Evolutionary conservation across 2,888 invertebrate species (phyloP), one percentile per base, ranked within the genome.

Genomic region (Rotaria socialis): DNA sequence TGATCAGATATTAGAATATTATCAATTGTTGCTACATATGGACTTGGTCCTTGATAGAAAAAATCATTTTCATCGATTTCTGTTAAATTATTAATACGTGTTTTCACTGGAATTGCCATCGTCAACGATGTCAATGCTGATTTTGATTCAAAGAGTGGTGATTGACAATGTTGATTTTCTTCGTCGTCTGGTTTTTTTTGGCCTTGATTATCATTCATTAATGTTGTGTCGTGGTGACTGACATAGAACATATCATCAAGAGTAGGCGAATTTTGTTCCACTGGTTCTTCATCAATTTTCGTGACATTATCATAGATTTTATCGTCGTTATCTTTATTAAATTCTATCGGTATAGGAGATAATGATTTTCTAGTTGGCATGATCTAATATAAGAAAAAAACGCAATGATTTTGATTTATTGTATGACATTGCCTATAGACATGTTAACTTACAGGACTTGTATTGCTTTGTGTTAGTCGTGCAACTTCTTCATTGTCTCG

Each of bases 11-110:
- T 75, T 75, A 16, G 35, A 52, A 8, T 52, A 52, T 52, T 16
- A 14, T 52, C 52, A 16, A 47, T 41, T 22, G 47, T 24, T 75
- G 80, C 2, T 47, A 11, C 8, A 80, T 43, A 43, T n/a, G 43
- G 47, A 47, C 47, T 47, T 47, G 80, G 80, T 47, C n/a, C 80
- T 10, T 80, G 24, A 47, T 80, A 80, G 24, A 80, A 47, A 47
- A 80, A 80, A 5, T 80, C 80, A 47, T 80, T n/a, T 80, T 80
- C 80, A 80, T 43, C 80, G 2, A 80, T 47, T 47, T 80, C 80
- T 47, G 80, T 80, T 80, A 80, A 47, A 80, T 47, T 80, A n/a
- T 14, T n/a, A 47, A 11, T 47, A 11, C 80, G 80, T 24, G 52
- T 16, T 52, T 52, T 14, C 52, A 16, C 14, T 16, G 14, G 14